Conservation (phyloP, 2,113 vertebrate species). For the Cyphomyrus plagiostoma region DNA sequence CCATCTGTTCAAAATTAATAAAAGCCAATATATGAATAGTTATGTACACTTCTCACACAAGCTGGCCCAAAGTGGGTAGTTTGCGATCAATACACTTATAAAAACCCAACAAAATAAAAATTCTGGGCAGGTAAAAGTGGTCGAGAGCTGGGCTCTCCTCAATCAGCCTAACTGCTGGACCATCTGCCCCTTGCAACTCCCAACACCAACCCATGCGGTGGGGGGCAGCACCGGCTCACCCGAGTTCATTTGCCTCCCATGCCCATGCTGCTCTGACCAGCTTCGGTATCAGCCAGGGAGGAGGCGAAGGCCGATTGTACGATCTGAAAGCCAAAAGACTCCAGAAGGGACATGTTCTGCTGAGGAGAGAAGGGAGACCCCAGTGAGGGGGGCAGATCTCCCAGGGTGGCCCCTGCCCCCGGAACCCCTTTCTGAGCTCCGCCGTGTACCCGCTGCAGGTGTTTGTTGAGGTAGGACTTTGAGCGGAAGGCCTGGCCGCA, state of each 20-base stretch:
- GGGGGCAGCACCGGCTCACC: neutral
- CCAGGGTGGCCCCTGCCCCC: slow-evolving; percentile 53
- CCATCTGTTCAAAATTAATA: slow-evolving; percentile 11
- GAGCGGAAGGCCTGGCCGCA: slow-evolving; percentile 97
- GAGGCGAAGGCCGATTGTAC: slow-evolving; percentile 97
- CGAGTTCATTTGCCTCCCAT: slow-evolving; percentile 79
- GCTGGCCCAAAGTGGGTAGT: slow-evolving; percentile 43
- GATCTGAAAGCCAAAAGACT: slow-evolving; percentile 98
- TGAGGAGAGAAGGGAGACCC: slow-evolving; percentile 92
- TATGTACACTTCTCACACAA: slow-evolving; percentile 37
- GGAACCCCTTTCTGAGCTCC: slow-evolving; percentile 62
- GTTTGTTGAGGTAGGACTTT: slow-evolving; percentile 98
- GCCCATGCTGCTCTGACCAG: slow-evolving; percentile 81
- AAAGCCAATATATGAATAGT: slow-evolving; percentile 25
- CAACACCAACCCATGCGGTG: neutral
- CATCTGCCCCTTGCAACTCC: neutral
- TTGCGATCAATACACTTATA: slow-evolving; percentile 40
- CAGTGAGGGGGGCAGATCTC: slow-evolving; percentile 75
- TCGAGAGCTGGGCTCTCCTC: slow-evolving; percentile 17
- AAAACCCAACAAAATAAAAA: slow-evolving; percentile 33
- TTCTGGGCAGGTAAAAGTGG: slow-evolving; percentile 24
- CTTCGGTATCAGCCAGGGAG: slow-evolving; percentile 87
- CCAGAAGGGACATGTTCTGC: slow-evolving; percentile 98
- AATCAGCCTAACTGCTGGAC: neutral
- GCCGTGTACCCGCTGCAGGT: slow-evolving; percentile 89